phyloP scores from a whole-genome alignment of 1,140 invertebrate genomes.

The Drosophila novamexicana region DNA sequence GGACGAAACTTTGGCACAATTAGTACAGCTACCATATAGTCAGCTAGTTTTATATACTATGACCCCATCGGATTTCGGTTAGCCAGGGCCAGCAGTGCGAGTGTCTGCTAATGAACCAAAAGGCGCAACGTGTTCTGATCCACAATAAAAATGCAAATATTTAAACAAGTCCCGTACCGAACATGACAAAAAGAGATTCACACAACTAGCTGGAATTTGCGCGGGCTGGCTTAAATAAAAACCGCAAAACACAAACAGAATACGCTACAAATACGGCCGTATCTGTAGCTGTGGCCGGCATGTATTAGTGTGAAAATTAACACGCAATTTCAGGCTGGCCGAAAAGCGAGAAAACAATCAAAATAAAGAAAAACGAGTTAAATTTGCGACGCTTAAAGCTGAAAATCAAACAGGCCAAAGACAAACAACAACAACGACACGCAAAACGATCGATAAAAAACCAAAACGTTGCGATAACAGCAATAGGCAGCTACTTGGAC shows the following conservation, averaged over 20 bases:
- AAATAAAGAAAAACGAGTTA: conserved; percentile 55
- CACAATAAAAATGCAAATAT: conserved; percentile 81
- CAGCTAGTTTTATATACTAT: neutral
- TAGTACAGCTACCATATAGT: conserved; percentile 16
- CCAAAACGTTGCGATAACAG: conserved; percentile 33
- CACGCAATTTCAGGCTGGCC: conserved; percentile 68
- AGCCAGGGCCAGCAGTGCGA: conserved; percentile 43
- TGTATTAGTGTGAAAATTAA: conserved; percentile 77
- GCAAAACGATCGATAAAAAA: conserved; percentile 73
- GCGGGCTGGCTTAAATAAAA: conserved; percentile 41
- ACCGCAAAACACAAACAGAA: conserved; percentile 70
- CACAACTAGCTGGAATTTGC: neutral
- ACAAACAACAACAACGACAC: conserved; percentile 50
- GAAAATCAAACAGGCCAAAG: conserved; percentile 72
- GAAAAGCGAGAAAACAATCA: conserved; percentile 57
- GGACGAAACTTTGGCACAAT: conserved; percentile 68
- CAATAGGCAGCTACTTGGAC: conserved; percentile 17
- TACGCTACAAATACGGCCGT: conserved; percentile 54
- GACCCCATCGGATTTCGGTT: conserved; percentile 41
- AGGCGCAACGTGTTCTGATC: conserved; percentile 42
- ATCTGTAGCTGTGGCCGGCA: conserved; percentile 14
- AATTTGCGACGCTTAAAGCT: conserved; percentile 65
- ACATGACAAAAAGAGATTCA: conserved; percentile 40
- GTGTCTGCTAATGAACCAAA: conserved; percentile 66
- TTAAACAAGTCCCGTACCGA: conserved; percentile 60